A percentile compares a stretch with the other conserved stretches of the same genome.
phyloP scores from a whole-genome alignment of 1,140 invertebrate genomes.

The Brachionus angularis region DNA sequence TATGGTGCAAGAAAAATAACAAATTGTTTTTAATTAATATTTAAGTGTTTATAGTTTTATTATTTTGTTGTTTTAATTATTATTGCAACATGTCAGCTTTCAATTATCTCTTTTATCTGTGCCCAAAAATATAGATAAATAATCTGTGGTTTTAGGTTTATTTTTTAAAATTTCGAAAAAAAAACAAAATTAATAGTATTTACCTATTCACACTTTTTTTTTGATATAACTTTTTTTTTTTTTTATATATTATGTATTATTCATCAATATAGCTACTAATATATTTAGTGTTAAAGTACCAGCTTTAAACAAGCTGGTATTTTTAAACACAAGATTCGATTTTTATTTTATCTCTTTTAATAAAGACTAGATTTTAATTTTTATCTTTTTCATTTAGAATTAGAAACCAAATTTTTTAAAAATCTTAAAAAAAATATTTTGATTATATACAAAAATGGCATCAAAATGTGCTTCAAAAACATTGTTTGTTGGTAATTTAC shows the following conservation, averaged over 20 bases:
- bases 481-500: constrained; percentile 42
- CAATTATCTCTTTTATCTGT: constrained; percentile 20
- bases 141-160: neutral
- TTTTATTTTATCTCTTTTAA: too few species aligned
- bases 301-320: too few species aligned
- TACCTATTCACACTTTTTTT: too few species aligned
- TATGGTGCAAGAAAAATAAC: too few species aligned
- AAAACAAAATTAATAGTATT: too few species aligned
- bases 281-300: too few species aligned
- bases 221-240: too few species aligned
- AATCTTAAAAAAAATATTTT: neutral
- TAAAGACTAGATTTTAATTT: too few species aligned
- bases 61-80: constrained; percentile 9
- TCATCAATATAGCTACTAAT: too few species aligned
- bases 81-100: constrained; percentile 44
- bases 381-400: too few species aligned
- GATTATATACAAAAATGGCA: constrained; percentile 2
- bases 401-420: neutral
- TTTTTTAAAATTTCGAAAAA: neutral
- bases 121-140: neutral
- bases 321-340: too few species aligned
- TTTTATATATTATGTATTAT: too few species aligned
- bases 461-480: constrained; percentile 35
- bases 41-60: constrained; percentile 42
- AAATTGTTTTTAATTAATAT: constrained; percentile 27